phyloP scores from a whole-genome alignment of 2,797 vertebrate species.

The Mallotus villosus region DNA sequence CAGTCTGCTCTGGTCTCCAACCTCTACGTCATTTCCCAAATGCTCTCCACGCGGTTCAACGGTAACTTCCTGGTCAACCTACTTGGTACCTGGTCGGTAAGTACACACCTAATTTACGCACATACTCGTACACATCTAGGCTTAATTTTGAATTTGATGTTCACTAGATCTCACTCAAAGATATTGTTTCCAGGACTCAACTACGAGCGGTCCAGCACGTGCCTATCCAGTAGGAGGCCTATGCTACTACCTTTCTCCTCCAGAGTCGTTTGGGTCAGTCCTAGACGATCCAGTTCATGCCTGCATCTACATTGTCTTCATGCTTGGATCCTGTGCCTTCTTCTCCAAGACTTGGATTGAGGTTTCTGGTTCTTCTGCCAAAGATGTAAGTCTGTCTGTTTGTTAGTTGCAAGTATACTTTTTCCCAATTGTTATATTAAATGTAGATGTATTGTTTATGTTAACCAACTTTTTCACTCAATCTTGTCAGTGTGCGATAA shows the following conservation, averaged over 20 bases:
- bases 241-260: slow-evolving; percentile 96
- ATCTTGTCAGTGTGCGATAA: background rate
- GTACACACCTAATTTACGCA: slow-evolving; percentile 56
- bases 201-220: slow-evolving; percentile 90
- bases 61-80: slow-evolving; percentile 96
- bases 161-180: background rate
- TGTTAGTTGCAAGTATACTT: background rate
- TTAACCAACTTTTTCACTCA: background rate
- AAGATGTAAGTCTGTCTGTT: slow-evolving; percentile 87
- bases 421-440: background rate
- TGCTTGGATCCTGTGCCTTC: slow-evolving; percentile 98
- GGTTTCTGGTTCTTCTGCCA: slow-evolving; percentile 97
- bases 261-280: slow-evolving; percentile 93
- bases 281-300: slow-evolving; percentile 96
- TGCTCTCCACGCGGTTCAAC: slow-evolving; percentile 97
- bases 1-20: slow-evolving; percentile 98
- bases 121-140: background rate
- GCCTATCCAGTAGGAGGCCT: slow-evolving; percentile 96
- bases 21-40: slow-evolving; percentile 97
- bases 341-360: slow-evolving; percentile 99
- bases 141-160: background rate
- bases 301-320: slow-evolving; percentile 93
- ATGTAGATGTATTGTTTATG: background rate
- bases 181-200: slow-evolving; percentile 77
- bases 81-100: slow-evolving; percentile 98